A percentile compares a stretch with the other conserved stretches of the same genome.
Conservation (phyloP, 2,888 invertebrate genomes). For the Himalopsyche anomala region DNA sequence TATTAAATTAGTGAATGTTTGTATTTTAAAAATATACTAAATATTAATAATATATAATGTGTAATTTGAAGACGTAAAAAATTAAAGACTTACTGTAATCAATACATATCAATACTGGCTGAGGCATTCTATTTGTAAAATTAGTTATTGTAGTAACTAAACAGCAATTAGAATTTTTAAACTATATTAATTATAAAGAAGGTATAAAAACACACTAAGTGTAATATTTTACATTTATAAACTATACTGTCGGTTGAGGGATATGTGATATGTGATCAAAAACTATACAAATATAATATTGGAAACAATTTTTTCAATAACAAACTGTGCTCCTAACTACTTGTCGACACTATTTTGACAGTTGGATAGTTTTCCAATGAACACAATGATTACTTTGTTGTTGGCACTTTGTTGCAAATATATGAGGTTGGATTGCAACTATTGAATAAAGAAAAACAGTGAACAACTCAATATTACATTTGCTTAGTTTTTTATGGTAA, state of each 20-base stretch:
- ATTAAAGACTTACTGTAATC: slow-evolving; percentile 74
- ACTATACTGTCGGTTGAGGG: background rate
- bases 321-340: background rate
- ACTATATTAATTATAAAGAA: background rate
- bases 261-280: background rate
- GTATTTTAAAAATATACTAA: slow-evolving; percentile 69
- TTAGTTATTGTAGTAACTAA: slow-evolving; percentile 16
- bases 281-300: slow-evolving; percentile 29
- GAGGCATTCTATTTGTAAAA: slow-evolving; percentile 71
- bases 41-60: slow-evolving; percentile 67
- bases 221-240: slow-evolving; percentile 2
- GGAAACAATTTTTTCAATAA: background rate
- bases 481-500: slow-evolving; percentile 12
- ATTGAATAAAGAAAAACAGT: background rate
- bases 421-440: slow-evolving; percentile 13
- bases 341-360: too few species aligned
- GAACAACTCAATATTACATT: background rate
- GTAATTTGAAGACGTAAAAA: slow-evolving; percentile 65
- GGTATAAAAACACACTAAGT: slow-evolving; percentile 20
- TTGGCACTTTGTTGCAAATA: too few species aligned
- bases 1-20: slow-evolving; percentile 67
- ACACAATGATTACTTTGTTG: too few species aligned
- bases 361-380: too few species aligned
- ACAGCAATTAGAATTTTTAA: slow-evolving; percentile 30
- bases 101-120: slow-evolving; percentile 77